Base-by-base conservation (phyloP, 2,888 invertebrate genomes). In the Drosophila buzzatii region DNA sequence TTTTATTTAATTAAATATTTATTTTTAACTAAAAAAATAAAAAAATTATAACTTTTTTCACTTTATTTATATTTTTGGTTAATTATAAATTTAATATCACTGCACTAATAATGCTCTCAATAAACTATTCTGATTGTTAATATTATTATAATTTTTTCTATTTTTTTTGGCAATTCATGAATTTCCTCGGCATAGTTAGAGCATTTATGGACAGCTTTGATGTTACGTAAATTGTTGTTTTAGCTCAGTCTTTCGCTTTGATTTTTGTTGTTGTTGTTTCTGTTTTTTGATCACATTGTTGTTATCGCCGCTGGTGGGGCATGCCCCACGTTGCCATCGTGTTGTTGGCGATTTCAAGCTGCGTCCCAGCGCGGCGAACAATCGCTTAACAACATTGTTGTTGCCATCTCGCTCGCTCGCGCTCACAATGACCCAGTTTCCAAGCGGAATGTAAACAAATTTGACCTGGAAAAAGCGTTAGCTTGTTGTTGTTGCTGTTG, bases 361-460 rank as follows among this genome's bases (percentile, higher is more conserved):
- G 78, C 74, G 79, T 77, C 76, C 68, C 70, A 69, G 61, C 82
- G 70, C 82, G 70, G 73, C 78, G 49, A 70, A 72, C 81, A 83
- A 76, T 76, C 77, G 83, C 67, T 60, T 59, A 51, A 62, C 59
- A 65, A 65, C 56, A 57, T 16, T 59, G 35, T 37, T 39, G 3
- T 33, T 51, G 68, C 72, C 61, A 52, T 81, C 77, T 76, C 80
- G 66, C 72, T 82, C 77, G 75, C 80, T 72, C 89, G 65, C 82
- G 84, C 82, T 91, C 84, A 79, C 90, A 91, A 91, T 91, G 91
- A 91, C 91, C 91, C 79, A 91, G 89, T 91, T 91, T 85, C 85
- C 81, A 82, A 82, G 86, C 82, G 85, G 89, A 87, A 90, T 91
- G 91, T 91, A 91, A 91, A 91, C 91, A 91, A 91, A 91, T 90